Evolutionary conservation across 2,113 vertebrate species (phyloP).

Genomic region (Myxocyprinus asiaticus): DNA sequence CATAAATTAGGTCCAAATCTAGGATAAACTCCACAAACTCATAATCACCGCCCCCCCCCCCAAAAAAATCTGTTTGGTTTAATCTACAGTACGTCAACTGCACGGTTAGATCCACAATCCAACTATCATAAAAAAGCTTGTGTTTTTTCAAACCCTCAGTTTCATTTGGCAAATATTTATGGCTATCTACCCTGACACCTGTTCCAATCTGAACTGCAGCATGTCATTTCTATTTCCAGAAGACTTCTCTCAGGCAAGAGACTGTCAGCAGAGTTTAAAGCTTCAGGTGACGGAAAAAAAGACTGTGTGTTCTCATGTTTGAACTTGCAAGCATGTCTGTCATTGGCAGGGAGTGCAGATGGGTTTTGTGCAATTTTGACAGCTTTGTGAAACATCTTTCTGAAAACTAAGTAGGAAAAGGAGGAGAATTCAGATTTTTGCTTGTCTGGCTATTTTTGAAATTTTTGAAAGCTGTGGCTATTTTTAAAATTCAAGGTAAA

Average conservation of each 20-base stretch:
- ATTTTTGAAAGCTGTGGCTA: too few relatives aligned
- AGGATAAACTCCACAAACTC: too few relatives aligned
- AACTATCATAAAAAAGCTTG: constrained; percentile 7
- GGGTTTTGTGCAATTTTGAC: constrained; percentile 32
- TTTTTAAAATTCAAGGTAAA: too few relatives aligned
- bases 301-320: constrained; percentile 28
- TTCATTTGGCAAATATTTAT: constrained; percentile 11
- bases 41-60: too few relatives aligned
- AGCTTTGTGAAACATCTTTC: constrained; percentile 29
- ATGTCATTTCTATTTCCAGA: constrained; percentile 2
- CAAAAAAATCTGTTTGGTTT: too few relatives aligned
- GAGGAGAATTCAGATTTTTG: neutral
- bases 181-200: neutral
- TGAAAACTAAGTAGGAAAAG: neutral
- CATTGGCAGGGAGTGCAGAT: constrained; percentile 7
- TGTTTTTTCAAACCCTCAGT: neutral
- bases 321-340: constrained; percentile 17
- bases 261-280: constrained; percentile 1
- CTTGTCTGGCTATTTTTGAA: too few relatives aligned
- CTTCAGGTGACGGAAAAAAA: constrained; percentile 14
- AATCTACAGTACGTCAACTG: too few relatives aligned
- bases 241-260: constrained; percentile 2
- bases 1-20: too few relatives aligned
- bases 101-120: neutral
- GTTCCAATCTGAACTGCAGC: neutral